Percentiles rank a stretch among this genome's conserved stretches.
Conservation (phyloP, 2,113 vertebrate genomes). For the Eretmochelys imbricata region DNA sequence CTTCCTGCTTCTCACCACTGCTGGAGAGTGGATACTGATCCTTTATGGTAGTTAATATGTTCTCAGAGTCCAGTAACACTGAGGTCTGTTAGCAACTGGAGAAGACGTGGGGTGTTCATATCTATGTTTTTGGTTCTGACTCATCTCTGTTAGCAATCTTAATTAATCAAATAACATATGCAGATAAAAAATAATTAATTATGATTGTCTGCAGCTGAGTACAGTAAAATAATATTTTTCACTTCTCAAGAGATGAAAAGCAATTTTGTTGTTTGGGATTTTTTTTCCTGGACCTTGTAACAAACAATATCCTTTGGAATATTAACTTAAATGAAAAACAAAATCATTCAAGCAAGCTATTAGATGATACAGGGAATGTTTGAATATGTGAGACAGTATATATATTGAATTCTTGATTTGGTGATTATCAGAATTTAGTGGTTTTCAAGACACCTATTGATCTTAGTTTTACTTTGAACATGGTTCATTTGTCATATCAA, state of each 20-base stretch:
- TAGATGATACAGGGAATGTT: not conserved
- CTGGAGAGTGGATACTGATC: not conserved
- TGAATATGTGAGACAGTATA: not conserved
- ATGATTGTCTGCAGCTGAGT: not conserved
- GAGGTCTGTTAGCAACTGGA: not conserved
- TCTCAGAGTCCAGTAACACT: not conserved
- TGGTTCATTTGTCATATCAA: not conserved
- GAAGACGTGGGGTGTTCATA: accelerated
- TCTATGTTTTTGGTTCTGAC: not conserved
- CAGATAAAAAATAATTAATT: not conserved
- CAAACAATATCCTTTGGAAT: not conserved
- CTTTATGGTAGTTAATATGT: not conserved
- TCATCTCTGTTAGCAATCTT: not conserved
- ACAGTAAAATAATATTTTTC: not conserved
- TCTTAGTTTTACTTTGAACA: not conserved
- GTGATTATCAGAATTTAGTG: not conserved
- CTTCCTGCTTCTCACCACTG: not conserved
- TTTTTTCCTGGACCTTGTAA: not conserved
- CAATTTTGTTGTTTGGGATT: accelerated
- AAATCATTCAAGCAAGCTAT: not conserved
- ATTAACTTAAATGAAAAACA: not conserved
- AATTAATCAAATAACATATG: not conserved
- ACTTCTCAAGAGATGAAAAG: not conserved
- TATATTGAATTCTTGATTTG: not conserved
- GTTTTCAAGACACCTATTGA: not conserved